phyloP scores from a whole-genome alignment of 2,888 invertebrate species.

The Euphydryas editha region DNA sequence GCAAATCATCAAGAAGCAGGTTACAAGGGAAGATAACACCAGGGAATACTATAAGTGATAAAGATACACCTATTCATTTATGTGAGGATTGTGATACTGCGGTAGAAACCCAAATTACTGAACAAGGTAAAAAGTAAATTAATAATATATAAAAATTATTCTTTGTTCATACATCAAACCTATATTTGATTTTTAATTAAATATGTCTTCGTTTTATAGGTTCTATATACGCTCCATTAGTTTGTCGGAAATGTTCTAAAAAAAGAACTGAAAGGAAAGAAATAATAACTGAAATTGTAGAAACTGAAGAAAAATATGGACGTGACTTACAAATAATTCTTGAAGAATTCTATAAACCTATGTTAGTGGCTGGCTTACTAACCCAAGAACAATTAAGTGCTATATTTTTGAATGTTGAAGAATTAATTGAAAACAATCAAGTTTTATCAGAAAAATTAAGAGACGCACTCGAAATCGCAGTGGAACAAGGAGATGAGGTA shows the following conservation, averaged over 20 bases:
- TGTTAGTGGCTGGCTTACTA: conserved; percentile 95
- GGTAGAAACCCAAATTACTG: conserved; percentile 89
- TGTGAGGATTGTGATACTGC: conserved; percentile 95
- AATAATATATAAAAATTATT: neutral
- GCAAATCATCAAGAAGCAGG: conserved; percentile 92
- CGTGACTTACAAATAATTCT: conserved; percentile 95
- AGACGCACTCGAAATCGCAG: conserved; percentile 93
- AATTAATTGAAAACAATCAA: conserved; percentile 94
- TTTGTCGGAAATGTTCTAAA: conserved; percentile 94
- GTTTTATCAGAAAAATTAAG: conserved; percentile 93
- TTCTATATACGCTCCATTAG: conserved; percentile 89
- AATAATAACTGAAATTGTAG: conserved; percentile 96
- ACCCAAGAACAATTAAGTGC: conserved; percentile 95
- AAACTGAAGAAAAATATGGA: conserved; percentile 98
- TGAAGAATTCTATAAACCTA: conserved; percentile 96
- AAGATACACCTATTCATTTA: conserved; percentile 85
- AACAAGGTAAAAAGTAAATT: conserved; percentile 73
- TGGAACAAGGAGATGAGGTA: conserved; percentile 90
- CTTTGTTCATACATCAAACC: conserved; percentile 3
- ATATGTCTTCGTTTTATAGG: conserved; percentile 68
- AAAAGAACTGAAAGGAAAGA: conserved; percentile 95
- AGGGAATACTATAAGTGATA: conserved; percentile 76
- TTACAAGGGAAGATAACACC: conserved; percentile 84
- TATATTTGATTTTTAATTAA: conserved; percentile 2
- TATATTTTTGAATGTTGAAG: conserved; percentile 96